Evolutionary conservation across 2,113 vertebrate species (phyloP).

Genomic region (Okapia johnstoni): DNA sequence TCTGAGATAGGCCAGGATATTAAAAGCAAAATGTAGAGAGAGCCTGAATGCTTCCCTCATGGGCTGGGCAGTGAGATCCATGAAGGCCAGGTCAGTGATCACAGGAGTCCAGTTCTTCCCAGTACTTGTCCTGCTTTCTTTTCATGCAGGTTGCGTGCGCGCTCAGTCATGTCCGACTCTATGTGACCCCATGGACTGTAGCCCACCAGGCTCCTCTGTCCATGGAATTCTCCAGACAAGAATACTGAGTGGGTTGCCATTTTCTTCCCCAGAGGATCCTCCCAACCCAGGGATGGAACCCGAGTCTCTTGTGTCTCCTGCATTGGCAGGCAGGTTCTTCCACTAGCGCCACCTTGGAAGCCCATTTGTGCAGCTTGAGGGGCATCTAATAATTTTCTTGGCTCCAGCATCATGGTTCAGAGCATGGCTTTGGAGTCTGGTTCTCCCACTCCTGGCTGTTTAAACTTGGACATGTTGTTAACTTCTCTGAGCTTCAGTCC

Average conservation of each 20-base stretch:
- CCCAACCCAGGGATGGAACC: neutral
- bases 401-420: neutral
- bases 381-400: neutral
- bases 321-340: neutral
- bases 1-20: neutral
- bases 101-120: neutral
- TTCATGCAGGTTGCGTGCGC: accelerated
- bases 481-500: neutral
- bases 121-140: neutral
- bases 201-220: neutral
- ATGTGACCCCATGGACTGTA: neutral
- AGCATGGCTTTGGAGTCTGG: neutral
- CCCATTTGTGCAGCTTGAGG: neutral
- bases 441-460: neutral
- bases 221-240: neutral
- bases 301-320: neutral
- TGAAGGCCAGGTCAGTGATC: neutral
- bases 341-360: neutral
- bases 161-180: neutral
- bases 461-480: neutral
- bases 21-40: neutral
- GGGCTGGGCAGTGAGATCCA: neutral
- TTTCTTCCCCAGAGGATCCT: neutral
- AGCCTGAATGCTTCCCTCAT: neutral
- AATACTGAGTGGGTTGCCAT: neutral